These are phyloP conservation scores for Chromoteleia sp. DNA, from an alignment of 2,888 invertebrate species.

Conservation along the genomic window DNA sequence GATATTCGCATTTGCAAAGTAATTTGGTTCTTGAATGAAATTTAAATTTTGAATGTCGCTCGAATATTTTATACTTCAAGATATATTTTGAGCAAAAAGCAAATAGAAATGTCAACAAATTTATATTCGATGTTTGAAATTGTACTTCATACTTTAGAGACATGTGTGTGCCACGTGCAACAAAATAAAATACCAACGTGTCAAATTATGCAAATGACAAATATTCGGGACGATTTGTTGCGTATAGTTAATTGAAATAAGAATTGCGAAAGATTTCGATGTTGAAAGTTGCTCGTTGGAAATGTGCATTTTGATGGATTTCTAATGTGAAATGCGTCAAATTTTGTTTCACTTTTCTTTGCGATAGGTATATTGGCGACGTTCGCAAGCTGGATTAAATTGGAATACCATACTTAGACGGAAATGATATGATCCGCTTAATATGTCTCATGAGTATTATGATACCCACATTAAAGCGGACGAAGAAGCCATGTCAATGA, in stretches of 20 bases:
- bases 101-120: conserved; percentile 63
- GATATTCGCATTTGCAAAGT: conserved; percentile 46
- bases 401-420: conserved; percentile 77
- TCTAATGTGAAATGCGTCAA: conserved; percentile 16
- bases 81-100: conserved; percentile 42
- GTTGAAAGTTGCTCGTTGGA: neutral
- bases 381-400: conserved; percentile 74
- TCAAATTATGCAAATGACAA: conserved; percentile 55
- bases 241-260: conserved; percentile 35
- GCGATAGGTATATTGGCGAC: conserved; percentile 59
- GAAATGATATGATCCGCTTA: conserved; percentile 83
- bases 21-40: conserved; percentile 53
- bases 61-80: conserved; percentile 44
- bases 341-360: conserved; percentile 34
- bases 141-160: conserved; percentile 30
- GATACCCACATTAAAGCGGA: conserved; percentile 80
- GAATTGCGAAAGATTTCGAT: conserved; percentile 12
- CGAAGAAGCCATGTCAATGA: conserved; percentile 78
- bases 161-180: neutral
- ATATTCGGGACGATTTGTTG: conserved; percentile 30
- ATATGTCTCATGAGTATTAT: conserved; percentile 82
- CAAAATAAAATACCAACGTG: conserved; percentile 43
- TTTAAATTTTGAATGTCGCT: conserved; percentile 50
- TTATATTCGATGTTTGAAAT: conserved; percentile 54
- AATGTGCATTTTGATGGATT: conserved; percentile 16